phyloP scores from a whole-genome alignment of 2,113 vertebrate species.

The Dryoscopus gambensis region DNA sequence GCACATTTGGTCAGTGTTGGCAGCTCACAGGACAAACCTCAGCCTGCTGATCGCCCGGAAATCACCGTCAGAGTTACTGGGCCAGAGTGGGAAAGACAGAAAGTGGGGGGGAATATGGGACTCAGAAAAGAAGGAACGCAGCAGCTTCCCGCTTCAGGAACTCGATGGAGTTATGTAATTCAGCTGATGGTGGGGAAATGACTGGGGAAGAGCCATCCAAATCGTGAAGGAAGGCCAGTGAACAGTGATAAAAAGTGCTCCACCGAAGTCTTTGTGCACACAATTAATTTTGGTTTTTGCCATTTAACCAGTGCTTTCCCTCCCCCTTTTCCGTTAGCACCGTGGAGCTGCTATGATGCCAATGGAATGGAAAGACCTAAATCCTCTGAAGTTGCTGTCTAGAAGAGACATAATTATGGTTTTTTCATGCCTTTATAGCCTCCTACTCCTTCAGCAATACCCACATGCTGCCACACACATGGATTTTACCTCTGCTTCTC shows the following conservation, averaged over 20 bases:
- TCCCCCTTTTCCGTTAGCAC: background rate
- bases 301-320: background rate
- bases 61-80: background rate
- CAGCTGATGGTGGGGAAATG: background rate
- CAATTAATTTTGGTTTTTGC: background rate
- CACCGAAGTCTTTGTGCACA: background rate
- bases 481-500: background rate
- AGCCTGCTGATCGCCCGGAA: background rate
- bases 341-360: background rate
- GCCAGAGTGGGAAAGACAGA: background rate
- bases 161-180: accelerated
- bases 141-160: background rate
- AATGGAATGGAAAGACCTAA: background rate
- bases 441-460: background rate
- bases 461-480: background rate
- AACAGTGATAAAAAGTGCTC: background rate
- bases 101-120: background rate
- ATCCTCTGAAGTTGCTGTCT: background rate
- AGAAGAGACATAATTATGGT: background rate
- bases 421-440: background rate
- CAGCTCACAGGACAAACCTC: background rate
- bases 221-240: background rate
- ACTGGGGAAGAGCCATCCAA: background rate
- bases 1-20: background rate
- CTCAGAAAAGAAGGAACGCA: background rate